Conservation (phyloP, 2,113 vertebrate species). For the Oreochromis tanganicae region DNA sequence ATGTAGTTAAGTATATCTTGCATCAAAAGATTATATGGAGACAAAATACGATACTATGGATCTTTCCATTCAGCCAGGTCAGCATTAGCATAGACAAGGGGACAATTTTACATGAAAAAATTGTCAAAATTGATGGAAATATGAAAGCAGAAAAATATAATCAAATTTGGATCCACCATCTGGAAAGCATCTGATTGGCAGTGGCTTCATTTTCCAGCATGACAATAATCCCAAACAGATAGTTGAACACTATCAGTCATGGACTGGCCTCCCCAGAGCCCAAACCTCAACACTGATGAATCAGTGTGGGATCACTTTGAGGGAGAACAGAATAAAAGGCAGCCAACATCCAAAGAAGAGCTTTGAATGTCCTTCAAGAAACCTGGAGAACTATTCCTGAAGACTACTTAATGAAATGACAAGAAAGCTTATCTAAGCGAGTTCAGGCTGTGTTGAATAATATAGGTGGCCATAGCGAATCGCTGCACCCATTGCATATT, state of each 20-base stretch:
- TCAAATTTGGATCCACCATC: not conserved
- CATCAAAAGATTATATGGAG: not conserved
- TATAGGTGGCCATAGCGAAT: not conserved
- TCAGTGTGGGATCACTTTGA: too few relatives aligned
- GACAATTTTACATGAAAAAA: not conserved
- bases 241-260: too few relatives aligned
- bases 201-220: too few relatives aligned
- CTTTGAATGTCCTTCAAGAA: too few relatives aligned
- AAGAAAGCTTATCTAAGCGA: not conserved
- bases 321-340: too few relatives aligned
- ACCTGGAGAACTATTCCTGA: too few relatives aligned
- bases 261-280: too few relatives aligned
- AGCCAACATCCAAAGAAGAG: too few relatives aligned
- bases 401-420: not conserved
- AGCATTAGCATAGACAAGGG: not conserved
- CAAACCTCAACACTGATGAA: too few relatives aligned
- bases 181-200: too few relatives aligned
- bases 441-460: not conserved
- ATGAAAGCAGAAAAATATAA: not conserved
- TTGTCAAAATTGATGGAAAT: not conserved
- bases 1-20: not conserved
- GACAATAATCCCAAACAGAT: too few relatives aligned
- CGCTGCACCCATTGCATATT: not conserved
- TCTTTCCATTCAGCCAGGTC: not conserved
- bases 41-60: not conserved